phyloP scores from a whole-genome alignment of 2,888 invertebrate species.

The Formica aserva region DNA sequence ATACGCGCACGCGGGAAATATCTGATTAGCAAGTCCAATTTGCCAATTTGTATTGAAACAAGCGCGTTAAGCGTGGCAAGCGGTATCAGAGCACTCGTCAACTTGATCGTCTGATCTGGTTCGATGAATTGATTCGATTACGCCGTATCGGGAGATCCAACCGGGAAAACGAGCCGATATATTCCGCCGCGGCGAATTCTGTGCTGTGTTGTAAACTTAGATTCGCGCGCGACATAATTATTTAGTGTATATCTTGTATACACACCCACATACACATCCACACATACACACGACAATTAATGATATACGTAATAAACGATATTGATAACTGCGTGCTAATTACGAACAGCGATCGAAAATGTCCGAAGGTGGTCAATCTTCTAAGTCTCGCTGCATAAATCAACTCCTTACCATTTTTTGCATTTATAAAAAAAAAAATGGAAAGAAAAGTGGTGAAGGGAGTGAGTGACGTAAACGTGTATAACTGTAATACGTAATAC shows the following conservation, averaged over 20 bases:
- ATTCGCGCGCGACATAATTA: slow-evolving; percentile 76
- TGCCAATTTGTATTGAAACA: background rate
- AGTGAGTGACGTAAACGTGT: slow-evolving; percentile 50
- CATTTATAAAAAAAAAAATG: slow-evolving; percentile 13
- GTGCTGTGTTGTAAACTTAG: slow-evolving; percentile 86
- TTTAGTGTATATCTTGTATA: slow-evolving; percentile 81
- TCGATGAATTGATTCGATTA: slow-evolving; percentile 60
- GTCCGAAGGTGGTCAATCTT: slow-evolving; percentile 43
- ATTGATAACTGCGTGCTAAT: slow-evolving; percentile 73
- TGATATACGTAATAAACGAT: slow-evolving; percentile 83
- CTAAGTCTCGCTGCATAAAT: slow-evolving; percentile 40
- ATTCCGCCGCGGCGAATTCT: slow-evolving; percentile 83
- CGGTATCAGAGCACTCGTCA: slow-evolving; percentile 73
- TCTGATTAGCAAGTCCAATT: slow-evolving; percentile 21
- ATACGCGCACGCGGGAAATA: background rate
- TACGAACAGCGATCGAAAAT: slow-evolving; percentile 35
- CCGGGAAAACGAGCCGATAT: slow-evolving; percentile 61
- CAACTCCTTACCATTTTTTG: slow-evolving; percentile 46
- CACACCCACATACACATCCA: slow-evolving; percentile 30
- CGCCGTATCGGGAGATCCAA: slow-evolving; percentile 47
- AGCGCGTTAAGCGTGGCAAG: slow-evolving; percentile 78
- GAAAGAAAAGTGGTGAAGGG: slow-evolving; percentile 26
- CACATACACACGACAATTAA: slow-evolving; percentile 72
- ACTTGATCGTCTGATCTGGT: slow-evolving; percentile 67
- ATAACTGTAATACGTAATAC: slow-evolving; percentile 85